A percentile compares a stretch with the other conserved stretches of the same genome.
phyloP scores from a whole-genome alignment of 2,113 vertebrate species.

The Callocephalon fimbriatum region DNA sequence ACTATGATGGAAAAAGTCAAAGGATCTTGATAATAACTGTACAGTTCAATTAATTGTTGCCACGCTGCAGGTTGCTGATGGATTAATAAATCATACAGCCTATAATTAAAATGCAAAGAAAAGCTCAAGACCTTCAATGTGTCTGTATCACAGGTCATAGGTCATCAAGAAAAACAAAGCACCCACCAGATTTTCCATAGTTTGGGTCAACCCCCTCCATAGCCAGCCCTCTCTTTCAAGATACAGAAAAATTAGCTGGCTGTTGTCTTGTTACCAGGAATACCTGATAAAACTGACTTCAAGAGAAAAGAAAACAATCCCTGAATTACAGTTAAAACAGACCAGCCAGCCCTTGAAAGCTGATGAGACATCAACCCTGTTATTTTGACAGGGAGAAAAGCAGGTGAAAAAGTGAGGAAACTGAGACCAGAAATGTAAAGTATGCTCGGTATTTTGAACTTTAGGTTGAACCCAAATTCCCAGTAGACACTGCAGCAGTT shows the following conservation, averaged over 20 bases:
- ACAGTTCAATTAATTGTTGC: not conserved
- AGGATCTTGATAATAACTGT: not conserved
- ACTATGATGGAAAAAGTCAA: not conserved
- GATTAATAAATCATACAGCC: not conserved
- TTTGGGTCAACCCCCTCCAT: not conserved
- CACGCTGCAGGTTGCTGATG: not conserved
- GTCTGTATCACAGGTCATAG: not conserved
- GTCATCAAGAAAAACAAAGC: not conserved
- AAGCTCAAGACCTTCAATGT: not conserved
- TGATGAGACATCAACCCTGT: not conserved
- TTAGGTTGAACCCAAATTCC: not conserved
- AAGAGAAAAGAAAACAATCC: not conserved
- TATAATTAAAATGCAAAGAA: constrained; percentile 4
- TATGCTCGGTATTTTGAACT: not conserved
- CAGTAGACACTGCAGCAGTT: not conserved
- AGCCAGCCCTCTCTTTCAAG: not conserved
- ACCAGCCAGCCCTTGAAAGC: not conserved
- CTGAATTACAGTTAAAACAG: not conserved
- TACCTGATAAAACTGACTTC: not conserved
- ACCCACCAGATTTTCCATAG: not conserved
- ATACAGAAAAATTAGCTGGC: not conserved
- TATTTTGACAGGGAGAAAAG: not conserved
- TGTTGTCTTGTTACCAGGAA: not conserved
- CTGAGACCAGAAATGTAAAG: not conserved
- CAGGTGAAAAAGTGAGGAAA: not conserved